Conservation (phyloP, 2,888 invertebrate genomes). For the Tridacna gigas region DNA sequence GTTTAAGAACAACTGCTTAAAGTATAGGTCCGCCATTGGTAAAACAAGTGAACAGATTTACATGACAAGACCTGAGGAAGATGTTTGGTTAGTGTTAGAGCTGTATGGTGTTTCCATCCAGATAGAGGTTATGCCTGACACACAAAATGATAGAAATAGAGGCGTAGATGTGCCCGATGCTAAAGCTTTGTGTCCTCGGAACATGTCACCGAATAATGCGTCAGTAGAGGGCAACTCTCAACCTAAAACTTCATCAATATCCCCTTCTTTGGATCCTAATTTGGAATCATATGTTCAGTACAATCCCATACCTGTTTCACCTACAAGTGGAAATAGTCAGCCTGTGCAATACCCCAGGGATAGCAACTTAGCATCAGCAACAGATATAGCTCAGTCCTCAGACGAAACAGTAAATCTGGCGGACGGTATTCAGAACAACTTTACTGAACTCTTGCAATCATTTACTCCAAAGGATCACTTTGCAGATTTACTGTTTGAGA, state of each 20-base stretch:
- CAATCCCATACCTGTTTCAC: slow-evolving; percentile 1
- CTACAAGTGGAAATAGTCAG: not conserved
- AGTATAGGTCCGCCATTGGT: slow-evolving; percentile 28
- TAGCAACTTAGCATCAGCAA: not conserved
- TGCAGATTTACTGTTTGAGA: slow-evolving; percentile 3
- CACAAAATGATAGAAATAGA: not conserved
- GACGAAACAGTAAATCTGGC: not conserved
- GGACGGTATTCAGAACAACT: slow-evolving; percentile 38
- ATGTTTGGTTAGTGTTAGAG: slow-evolving; percentile 46
- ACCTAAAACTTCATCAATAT: too few species aligned
- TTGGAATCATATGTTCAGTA: not conserved
- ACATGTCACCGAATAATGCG: not conserved
- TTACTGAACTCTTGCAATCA: slow-evolving; percentile 23
- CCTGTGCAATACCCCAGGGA: not conserved
- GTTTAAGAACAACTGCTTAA: slow-evolving; percentile 23
- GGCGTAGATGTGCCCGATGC: not conserved
- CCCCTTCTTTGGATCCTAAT: not conserved
- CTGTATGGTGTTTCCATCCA: slow-evolving; percentile 41
- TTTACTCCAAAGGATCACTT: not conserved
- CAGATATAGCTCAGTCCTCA: slow-evolving; percentile 10
- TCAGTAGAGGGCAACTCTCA: too few species aligned
- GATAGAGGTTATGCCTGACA: not conserved
- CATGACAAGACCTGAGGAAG: not conserved
- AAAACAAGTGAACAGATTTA: slow-evolving; percentile 33
- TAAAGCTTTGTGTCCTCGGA: not conserved